Evolutionary conservation across 2,113 vertebrate genomes (phyloP), one percentile per base, ranked within the genome.

Genomic region (Petromus typicus): DNA sequence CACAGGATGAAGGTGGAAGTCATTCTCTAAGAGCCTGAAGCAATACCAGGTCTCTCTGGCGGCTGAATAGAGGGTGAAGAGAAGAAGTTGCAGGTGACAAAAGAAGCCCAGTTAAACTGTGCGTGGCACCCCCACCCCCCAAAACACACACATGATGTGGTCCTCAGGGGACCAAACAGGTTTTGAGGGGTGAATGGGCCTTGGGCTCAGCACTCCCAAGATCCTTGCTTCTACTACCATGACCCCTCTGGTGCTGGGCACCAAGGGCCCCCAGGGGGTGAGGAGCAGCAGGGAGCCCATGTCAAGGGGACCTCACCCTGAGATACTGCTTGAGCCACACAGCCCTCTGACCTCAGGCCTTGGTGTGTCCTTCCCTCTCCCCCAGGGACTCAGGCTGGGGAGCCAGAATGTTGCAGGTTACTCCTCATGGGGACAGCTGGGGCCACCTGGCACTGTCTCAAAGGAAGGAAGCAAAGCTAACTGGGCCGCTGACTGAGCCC

Each of bases 31-130:
- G 96, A 93, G 66, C 0, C 37, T 59, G 73, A 86, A 88, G 93
- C 81, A 95, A 96, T 76, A 96, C 94, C 78, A 48, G 0, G 66
- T 94, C 97, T 95, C 97, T 94, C 97, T 96, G 95, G 96, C 90
- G 59, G 37, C 69, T 95, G 94, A 89, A 86, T 76, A 89, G 96
- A 92, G 96, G 95, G 87, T 25, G 95, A 92, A 64, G 95, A 93
- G 95, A 95, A 94, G 96, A 95, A 94, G 96, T 94, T 97, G 89
- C 95, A n/a, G 91, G 89, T 89, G 97, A 97, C 95, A 97, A 98
- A 96, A 98, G 98, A 92, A 57, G 96, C 95, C 96, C 83, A 95
- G 96, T 90, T 95, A 96, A 97, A 97, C 95, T 23, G 20, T 14
- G 40, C 9, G 6, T 11, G 10, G 67, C 20, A 16, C 34, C 32